Percentiles rank a stretch among this genome's conserved stretches.
phyloP scores from a whole-genome alignment of 2,113 vertebrate species.

The Grantiella picta region DNA sequence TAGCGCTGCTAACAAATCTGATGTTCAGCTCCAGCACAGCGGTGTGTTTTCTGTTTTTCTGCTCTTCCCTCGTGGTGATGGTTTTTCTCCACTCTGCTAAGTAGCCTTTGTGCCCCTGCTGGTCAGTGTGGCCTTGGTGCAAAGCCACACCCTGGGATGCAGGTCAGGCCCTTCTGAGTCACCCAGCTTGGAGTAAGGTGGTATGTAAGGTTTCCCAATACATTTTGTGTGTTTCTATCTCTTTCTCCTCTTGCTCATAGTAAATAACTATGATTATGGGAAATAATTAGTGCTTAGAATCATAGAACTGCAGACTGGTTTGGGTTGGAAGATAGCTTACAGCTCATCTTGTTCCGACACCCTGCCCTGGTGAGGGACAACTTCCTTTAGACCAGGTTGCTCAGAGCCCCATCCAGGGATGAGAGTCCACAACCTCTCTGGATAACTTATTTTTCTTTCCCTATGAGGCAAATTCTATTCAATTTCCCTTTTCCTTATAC shows the following conservation, averaged over 20 bases:
- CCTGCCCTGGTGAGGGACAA: not conserved
- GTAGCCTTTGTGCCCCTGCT: accelerated
- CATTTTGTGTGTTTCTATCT: not conserved
- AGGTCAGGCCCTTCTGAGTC: not conserved
- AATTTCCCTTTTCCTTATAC: not conserved
- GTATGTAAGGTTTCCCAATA: accelerated
- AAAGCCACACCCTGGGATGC: accelerated
- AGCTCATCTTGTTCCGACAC: not conserved
- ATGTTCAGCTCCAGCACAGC: not conserved
- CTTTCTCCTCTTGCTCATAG: not conserved
- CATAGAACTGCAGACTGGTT: not conserved
- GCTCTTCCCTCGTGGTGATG: not conserved
- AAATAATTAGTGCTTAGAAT: not conserved
- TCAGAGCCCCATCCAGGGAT: not conserved
- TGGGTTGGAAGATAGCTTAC: not conserved
- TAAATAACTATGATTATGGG: not conserved
- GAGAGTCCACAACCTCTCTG: not conserved
- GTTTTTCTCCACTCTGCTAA: not conserved
- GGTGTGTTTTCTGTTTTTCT: not conserved
- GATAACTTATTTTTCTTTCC: not conserved
- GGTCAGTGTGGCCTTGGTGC: accelerated
- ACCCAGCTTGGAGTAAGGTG: not conserved
- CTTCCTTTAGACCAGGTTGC: not conserved
- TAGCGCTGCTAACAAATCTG: not conserved
- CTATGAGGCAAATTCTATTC: not conserved